Evolutionary conservation across 2,888 invertebrate species (phyloP), one percentile per base, ranked within the genome.

Genomic region (Trichopria drosophilae): DNA sequence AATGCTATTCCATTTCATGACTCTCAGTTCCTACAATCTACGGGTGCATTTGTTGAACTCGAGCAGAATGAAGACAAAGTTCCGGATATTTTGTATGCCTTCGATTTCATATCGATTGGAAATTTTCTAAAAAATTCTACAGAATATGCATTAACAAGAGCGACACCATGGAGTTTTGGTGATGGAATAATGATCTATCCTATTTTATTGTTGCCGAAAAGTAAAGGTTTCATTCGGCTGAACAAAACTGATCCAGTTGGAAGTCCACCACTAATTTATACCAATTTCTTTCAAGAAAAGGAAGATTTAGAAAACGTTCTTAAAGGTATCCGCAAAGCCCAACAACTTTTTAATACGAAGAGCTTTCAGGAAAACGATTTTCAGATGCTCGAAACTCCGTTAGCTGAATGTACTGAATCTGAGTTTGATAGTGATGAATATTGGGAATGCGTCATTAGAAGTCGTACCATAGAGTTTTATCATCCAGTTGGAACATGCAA

Each of bases 401-500:
- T 91, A 77, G 92, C 93, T 0, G 90, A 88, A 0, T 93, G 92
- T 66, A 81, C 85, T 26, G 84, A 86, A 43, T 81, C 83, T 47
- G 77, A 79, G 0, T 81, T 88, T 42, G 85, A 85, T 65, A 84
- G 85, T 9, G 90, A 92, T 66, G 88, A 86, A 47, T 92, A 91
- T 66, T 90, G 92, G 90, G 90, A 87, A 61, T 93, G 92, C 67
- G 81, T 85, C 61, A 77, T 90, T 39, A 82, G 89, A 51, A 90
- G 90, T 67, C 88, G 87, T 61, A 90, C 91, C 0, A 77, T 80
- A 36, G 85, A 86, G 1, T 90, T 91, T 58, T 91, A 91, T 67
- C 91, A 91, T 77, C 91, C 90, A 1, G 81, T 86, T 0, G 85
- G 90, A 1, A 91, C 91, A 0, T 87, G 87, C 63, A 91, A 90